Conservation (phyloP, 2,888 invertebrate species). For the Cataglyphis rosenhaueri region DNA sequence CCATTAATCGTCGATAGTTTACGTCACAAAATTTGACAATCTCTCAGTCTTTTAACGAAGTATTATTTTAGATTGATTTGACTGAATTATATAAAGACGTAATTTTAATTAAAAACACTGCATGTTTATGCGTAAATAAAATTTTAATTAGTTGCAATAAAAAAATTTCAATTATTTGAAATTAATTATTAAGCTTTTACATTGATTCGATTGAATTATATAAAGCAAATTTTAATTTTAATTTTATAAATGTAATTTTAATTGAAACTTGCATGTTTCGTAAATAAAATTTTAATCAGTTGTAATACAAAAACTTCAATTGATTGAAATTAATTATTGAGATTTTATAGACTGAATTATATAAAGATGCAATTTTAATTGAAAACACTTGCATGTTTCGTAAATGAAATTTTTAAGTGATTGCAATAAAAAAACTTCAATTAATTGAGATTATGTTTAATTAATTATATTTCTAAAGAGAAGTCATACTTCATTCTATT, state of each 20-base stretch:
- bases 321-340: too few species aligned
- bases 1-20: not conserved
- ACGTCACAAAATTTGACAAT: not conserved
- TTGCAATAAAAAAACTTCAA: not conserved
- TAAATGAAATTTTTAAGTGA: not conserved
- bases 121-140: not conserved
- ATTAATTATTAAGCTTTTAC: not conserved
- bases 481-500: slow-evolving; percentile 26
- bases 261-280: too few species aligned
- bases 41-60: not conserved
- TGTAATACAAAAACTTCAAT: too few species aligned
- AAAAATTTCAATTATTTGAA: not conserved
- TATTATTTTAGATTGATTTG: not conserved
- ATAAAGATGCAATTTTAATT: not conserved
- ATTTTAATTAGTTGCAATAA: not conserved
- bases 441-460: not conserved
- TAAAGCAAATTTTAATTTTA: too few species aligned
- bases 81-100: not conserved
- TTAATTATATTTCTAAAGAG: slow-evolving; percentile 19
- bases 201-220: too few species aligned
- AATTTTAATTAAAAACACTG: not conserved
- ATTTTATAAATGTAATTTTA: too few species aligned
- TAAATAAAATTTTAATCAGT: too few species aligned
- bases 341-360: not conserved
- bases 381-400: not conserved